These are phyloP conservation scores for Drosophila eugracilis DNA, from an alignment of 1,140 invertebrate genomes.

Conservation along the genomic window DNA sequence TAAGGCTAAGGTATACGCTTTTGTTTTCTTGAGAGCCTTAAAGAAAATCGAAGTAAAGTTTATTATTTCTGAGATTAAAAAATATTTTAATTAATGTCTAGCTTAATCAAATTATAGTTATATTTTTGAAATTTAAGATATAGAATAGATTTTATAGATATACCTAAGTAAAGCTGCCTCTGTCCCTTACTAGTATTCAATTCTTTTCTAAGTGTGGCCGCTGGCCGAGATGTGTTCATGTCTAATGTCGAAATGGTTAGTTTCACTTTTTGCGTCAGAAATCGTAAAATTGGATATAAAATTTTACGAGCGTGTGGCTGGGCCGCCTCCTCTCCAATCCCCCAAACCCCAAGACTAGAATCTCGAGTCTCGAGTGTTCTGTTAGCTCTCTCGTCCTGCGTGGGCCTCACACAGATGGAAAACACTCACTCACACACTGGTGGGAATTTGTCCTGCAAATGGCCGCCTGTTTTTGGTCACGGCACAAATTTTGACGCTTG, in stretches of 20 bases:
- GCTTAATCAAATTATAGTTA: too few species aligned
- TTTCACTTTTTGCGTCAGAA: slow-evolving; percentile 83
- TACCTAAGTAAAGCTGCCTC: background rate
- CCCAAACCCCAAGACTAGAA: background rate
- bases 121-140: too few species aligned
- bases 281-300: slow-evolving; percentile 84
- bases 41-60: too few species aligned
- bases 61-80: too few species aligned
- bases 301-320: slow-evolving; percentile 80
- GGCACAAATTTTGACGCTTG: slow-evolving; percentile 80
- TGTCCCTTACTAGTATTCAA: background rate
- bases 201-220: slow-evolving; percentile 24
- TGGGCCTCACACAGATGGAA: slow-evolving; percentile 5
- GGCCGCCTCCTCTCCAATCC: slow-evolving; percentile 52
- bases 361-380: slow-evolving; percentile 54
- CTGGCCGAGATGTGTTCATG: slow-evolving; percentile 76
- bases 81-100: too few species aligned
- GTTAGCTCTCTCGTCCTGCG: slow-evolving; percentile 57
- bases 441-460: slow-evolving; percentile 64
- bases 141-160: background rate
- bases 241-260: slow-evolving; percentile 83
- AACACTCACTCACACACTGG: slow-evolving; percentile 7
- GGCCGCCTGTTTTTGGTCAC: slow-evolving; percentile 75
- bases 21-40: too few species aligned
- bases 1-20: too few species aligned